Percentiles rank a stretch among this genome's conserved stretches.
Evolutionary conservation across 1,140 invertebrate species (phyloP).

Genomic region (Drosophila mauritiana): DNA sequence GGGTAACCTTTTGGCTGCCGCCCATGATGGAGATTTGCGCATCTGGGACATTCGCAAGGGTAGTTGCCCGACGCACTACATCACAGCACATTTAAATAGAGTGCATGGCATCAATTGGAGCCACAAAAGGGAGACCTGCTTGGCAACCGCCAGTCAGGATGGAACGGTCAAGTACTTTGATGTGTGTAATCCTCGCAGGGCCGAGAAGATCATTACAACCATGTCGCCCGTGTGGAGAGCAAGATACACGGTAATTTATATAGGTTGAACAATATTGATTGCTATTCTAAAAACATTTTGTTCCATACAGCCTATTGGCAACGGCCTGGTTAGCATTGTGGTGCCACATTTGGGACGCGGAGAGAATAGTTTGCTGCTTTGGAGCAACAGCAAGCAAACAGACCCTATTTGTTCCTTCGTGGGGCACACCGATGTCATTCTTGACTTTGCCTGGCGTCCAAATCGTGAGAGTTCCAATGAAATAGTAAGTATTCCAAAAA

Average conservation of each 20-base stretch:
- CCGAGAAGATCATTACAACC: slow-evolving; percentile 93
- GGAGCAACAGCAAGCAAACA: slow-evolving; percentile 90
- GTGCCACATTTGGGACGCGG: slow-evolving; percentile 91
- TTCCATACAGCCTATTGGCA: slow-evolving; percentile 92
- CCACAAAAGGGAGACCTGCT: slow-evolving; percentile 92
- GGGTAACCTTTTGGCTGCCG: slow-evolving; percentile 93
- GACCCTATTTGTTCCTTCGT: slow-evolving; percentile 94
- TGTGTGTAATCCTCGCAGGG: slow-evolving; percentile 91
- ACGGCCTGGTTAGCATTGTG: slow-evolving; percentile 95
- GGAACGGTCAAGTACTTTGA: slow-evolving; percentile 98
- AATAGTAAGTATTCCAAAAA: slow-evolving; percentile 52
- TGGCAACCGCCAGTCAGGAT: slow-evolving; percentile 97
- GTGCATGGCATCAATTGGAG: slow-evolving; percentile 98
- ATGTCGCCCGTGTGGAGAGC: slow-evolving; percentile 97
- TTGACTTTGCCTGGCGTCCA: slow-evolving; percentile 97
- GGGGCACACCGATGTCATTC: slow-evolving; percentile 96
- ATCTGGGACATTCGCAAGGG: slow-evolving; percentile 97
- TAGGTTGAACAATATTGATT: neutral
- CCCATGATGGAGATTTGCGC: slow-evolving; percentile 97
- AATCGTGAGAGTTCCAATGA: slow-evolving; percentile 83
- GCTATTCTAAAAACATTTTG: neutral
- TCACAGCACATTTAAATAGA: slow-evolving; percentile 96
- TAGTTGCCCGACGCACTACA: slow-evolving; percentile 94
- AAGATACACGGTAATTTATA: slow-evolving; percentile 90
- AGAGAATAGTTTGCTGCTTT: slow-evolving; percentile 92